Conservation (phyloP, 2,797 vertebrate species). For the Anguilla obscura region DNA sequence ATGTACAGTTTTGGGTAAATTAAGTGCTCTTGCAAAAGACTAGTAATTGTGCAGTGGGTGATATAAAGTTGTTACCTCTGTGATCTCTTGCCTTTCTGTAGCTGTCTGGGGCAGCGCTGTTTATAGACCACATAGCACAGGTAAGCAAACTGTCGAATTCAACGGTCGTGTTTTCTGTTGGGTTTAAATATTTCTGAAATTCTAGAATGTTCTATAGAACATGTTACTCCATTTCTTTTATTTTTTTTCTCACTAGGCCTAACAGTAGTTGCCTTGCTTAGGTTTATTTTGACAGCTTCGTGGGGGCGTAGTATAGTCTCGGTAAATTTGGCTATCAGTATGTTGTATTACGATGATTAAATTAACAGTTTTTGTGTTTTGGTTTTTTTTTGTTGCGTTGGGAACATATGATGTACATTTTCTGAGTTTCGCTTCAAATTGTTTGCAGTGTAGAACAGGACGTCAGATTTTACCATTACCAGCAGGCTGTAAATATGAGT, state of each 20-base stretch:
- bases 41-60: conserved; percentile 46
- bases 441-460: not conserved
- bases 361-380: conserved; percentile 1
- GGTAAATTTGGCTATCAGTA: not conserved
- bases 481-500: not conserved
- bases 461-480: not conserved
- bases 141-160: conserved; percentile 21
- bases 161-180: conserved; percentile 25
- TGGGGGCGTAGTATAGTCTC: not conserved
- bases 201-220: conserved; percentile 25
- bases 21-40: conserved; percentile 57
- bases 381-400: not conserved
- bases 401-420: not conserved
- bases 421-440: not conserved
- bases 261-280: conserved; percentile 7
- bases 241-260: not conserved
- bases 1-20: conserved; percentile 48
- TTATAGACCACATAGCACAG: conserved; percentile 28
- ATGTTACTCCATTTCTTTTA: conserved; percentile 17
- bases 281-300: conserved; percentile 8
- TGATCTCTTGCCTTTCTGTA: conserved; percentile 42
- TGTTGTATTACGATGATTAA: conserved; percentile 1
- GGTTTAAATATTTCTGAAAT: conserved; percentile 13
- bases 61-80: conserved; percentile 53
- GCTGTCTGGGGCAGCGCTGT: conserved; percentile 33